Percentiles rank a stretch among this genome's conserved stretches.
phyloP scores from a whole-genome alignment of 2,113 vertebrate genomes.

The Phocoena sinus region DNA sequence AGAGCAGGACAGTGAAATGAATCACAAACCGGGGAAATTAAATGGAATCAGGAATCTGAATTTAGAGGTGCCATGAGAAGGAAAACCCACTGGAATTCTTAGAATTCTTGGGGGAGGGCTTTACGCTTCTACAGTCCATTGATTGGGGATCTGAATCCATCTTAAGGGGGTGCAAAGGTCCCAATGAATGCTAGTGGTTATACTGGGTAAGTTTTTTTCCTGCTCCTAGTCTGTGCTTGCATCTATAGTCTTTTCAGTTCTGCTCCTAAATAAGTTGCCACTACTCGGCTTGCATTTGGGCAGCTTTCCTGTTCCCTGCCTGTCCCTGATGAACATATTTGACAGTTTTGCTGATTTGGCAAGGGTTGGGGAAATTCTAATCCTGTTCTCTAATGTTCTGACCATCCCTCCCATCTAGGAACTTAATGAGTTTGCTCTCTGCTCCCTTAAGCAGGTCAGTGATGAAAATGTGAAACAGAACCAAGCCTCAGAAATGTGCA shows the following conservation, averaged over 20 bases:
- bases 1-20: neutral
- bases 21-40: neutral
- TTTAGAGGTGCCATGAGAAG: neutral
- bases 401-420: slow-evolving; percentile 44
- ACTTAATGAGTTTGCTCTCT: slow-evolving; percentile 66
- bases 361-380: slow-evolving; percentile 44
- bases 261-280: neutral
- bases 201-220: neutral
- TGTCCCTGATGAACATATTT: slow-evolving; percentile 7
- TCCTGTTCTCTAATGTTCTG: slow-evolving; percentile 46
- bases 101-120: neutral
- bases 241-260: neutral
- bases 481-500: slow-evolving; percentile 49
- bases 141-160: neutral
- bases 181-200: neutral
- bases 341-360: slow-evolving; percentile 60
- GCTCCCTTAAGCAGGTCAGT: slow-evolving; percentile 53
- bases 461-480: slow-evolving; percentile 62
- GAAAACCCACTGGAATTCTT: neutral
- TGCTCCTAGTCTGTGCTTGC: neutral
- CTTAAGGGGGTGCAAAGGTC: neutral
- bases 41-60: neutral
- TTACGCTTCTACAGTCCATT: neutral
- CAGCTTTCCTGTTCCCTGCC: neutral
- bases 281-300: neutral